Evolutionary conservation across 2,113 vertebrate species (phyloP).

Genomic region (Cynopterus brachyotis): DNA sequence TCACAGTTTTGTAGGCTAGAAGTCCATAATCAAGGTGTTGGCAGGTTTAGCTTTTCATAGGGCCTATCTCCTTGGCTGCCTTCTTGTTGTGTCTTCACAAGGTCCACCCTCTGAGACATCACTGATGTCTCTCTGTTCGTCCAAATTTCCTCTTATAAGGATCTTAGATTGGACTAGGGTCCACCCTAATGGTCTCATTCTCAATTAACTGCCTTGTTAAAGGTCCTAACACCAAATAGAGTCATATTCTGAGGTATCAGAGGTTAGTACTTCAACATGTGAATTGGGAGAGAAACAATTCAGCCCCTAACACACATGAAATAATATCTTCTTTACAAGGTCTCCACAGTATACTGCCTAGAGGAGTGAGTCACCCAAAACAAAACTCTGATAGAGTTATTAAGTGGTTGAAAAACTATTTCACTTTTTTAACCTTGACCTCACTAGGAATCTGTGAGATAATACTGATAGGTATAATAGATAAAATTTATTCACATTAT

Average conservation of each 20-base stretch:
- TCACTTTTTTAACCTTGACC: not conserved
- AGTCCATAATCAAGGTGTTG: not conserved
- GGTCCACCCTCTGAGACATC: not conserved
- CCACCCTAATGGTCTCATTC: not conserved
- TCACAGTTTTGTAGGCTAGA: not conserved
- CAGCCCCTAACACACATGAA: not conserved
- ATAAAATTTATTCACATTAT: not conserved
- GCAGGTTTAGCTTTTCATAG: not conserved
- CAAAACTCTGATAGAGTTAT: not conserved
- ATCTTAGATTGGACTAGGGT: not conserved
- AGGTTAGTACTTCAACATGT: not conserved
- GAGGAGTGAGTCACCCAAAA: not conserved
- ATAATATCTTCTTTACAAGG: not conserved
- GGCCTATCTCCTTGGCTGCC: not conserved
- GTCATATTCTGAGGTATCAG: not conserved
- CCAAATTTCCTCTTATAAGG: not conserved
- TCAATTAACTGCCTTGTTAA: not conserved
- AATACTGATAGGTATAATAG: not conserved
- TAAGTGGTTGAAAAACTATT: not conserved
- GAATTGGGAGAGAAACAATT: not conserved
- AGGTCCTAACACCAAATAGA: not conserved
- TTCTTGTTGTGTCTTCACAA: not conserved
- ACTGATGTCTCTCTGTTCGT: not conserved
- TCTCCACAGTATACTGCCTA: not conserved
- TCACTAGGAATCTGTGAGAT: not conserved